Evolutionary conservation across 2,113 vertebrate species (phyloP).

Genomic region (Dasyurus viverrinus): DNA sequence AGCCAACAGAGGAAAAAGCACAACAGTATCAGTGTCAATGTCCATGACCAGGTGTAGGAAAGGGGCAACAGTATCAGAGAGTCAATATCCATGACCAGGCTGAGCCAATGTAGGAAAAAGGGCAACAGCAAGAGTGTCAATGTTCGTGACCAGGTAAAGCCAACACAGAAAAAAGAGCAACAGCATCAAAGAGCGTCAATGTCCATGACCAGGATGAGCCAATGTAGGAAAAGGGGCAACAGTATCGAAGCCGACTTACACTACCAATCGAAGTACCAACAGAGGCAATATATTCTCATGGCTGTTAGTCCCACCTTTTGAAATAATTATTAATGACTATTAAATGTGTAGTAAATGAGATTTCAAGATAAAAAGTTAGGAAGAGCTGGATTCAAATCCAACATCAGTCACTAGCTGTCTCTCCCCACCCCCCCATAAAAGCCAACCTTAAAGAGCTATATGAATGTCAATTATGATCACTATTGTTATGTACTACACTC

Average conservation of each 20-base stretch:
- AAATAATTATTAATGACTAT: not conserved
- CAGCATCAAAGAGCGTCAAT: no score
- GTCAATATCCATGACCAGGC: no score
- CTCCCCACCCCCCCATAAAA: no score
- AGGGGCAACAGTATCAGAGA: no score
- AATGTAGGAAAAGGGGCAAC: not conserved
- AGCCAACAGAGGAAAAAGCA: not conserved
- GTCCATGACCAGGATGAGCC: not conserved
- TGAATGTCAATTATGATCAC: not conserved
- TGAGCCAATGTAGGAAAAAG: no score
- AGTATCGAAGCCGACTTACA: not conserved
- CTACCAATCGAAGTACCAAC: no score
- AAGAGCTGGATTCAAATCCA: not conserved
- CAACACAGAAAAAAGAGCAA: no score
- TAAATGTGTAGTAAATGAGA: no score
- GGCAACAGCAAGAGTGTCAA: no score
- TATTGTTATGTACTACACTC: not conserved
- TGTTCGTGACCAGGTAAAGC: no score
- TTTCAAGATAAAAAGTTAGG: not conserved
- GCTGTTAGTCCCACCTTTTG: not conserved
- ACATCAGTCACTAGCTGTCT: not conserved
- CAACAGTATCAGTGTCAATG: no score
- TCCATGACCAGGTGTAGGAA: no score
- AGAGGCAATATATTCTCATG: not conserved
- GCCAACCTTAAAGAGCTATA: not conserved